Conservation (phyloP, 2,888 invertebrate genomes). For the Cyrtodaria siliqua region DNA sequence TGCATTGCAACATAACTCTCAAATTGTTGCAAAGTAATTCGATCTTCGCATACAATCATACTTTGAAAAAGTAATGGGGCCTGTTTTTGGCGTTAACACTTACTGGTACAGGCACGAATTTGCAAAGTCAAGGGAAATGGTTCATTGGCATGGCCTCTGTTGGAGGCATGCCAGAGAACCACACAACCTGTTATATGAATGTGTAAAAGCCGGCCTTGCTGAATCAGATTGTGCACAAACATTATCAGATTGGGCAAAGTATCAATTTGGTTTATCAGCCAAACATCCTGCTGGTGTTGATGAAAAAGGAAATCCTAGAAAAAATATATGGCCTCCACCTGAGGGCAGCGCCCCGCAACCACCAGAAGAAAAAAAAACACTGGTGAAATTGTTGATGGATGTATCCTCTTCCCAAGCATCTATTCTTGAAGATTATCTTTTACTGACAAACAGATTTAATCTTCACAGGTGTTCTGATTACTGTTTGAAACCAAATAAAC, state of each 20-base stretch:
- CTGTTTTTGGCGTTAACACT: too few species aligned
- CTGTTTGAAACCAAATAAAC: too few species aligned
- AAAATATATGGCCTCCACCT: constrained; percentile 69
- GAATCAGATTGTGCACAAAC: constrained; percentile 44
- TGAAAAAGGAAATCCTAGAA: constrained; percentile 45
- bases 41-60: too few species aligned
- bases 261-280: neutral
- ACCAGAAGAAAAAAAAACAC: constrained; percentile 58
- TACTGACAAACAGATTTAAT: constrained; percentile 24
- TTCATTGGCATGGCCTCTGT: constrained; percentile 12
- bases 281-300: constrained; percentile 46
- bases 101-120: constrained; percentile 57
- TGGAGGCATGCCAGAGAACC: constrained; percentile 64
- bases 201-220: constrained; percentile 41
- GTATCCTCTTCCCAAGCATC: constrained; percentile 53
- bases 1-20: too few species aligned
- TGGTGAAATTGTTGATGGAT: constrained; percentile 66
- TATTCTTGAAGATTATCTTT: constrained; percentile 58
- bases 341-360: constrained; percentile 63
- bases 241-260: constrained; percentile 7
- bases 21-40: too few species aligned
- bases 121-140: too few species aligned
- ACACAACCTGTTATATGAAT: constrained; percentile 58
- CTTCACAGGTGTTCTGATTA: too few species aligned
- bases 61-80: too few species aligned